Evolutionary conservation across 2,797 vertebrate genomes (phyloP).

Genomic region (Lindbergichthys nudifrons): DNA sequence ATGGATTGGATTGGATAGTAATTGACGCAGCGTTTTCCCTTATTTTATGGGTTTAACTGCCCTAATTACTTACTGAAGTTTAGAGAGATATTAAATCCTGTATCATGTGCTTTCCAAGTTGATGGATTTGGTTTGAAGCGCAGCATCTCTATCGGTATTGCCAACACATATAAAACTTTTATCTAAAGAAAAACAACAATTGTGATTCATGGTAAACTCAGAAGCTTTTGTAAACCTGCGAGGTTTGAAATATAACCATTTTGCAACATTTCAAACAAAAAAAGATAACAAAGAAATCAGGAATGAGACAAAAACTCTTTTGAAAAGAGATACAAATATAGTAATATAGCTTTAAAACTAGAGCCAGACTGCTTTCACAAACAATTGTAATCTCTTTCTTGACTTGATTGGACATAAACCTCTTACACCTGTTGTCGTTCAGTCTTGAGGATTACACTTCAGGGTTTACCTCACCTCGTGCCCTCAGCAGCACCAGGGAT

Average conservation of each 20-base stretch:
- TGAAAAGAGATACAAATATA: neutral
- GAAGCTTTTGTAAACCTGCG: neutral
- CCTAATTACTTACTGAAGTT: neutral
- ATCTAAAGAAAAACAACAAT: neutral
- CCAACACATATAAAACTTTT: neutral
- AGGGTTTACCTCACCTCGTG: slow-evolving; percentile 49
- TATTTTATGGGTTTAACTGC: neutral
- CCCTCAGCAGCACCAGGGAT: neutral
- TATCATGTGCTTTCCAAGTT: slow-evolving; percentile 42
- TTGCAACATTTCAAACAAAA: neutral
- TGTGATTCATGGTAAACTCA: neutral
- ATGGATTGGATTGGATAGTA: neutral
- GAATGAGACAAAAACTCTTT: too few species aligned
- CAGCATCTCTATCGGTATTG: neutral
- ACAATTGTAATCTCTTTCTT: slow-evolving; percentile 70
- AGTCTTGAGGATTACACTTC: slow-evolving; percentile 46
- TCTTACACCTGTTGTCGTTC: slow-evolving; percentile 70
- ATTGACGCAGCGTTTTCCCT: neutral
- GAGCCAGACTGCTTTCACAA: slow-evolving; percentile 39
- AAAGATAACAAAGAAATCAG: too few species aligned
- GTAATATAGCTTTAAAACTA: slow-evolving; percentile 8
- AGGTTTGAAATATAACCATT: too few species aligned
- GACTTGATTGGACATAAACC: slow-evolving; percentile 79
- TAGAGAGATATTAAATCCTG: neutral
- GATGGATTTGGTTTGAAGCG: slow-evolving; percentile 9